Evolutionary conservation across 2,113 vertebrate species (phyloP).

Genomic region (Reinhardtius hippoglossoides): DNA sequence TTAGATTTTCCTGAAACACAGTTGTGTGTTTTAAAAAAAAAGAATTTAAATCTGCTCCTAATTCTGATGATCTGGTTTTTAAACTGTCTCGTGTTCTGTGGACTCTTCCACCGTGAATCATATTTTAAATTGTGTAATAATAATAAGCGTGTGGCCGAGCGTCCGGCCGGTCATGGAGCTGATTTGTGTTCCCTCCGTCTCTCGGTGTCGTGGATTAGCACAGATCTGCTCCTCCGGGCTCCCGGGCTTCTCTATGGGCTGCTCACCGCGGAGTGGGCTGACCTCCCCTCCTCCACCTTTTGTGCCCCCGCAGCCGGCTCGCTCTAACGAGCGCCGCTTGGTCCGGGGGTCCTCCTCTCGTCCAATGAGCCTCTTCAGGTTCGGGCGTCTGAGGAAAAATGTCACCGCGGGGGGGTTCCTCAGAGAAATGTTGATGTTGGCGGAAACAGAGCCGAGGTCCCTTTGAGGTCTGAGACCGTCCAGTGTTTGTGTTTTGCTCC

Average conservation of each 20-base stretch:
- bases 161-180: slow-evolving; percentile 56
- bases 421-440: not conserved
- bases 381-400: not conserved
- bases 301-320: slow-evolving; percentile 49
- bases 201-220: slow-evolving; percentile 63
- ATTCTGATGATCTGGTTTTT: too few species aligned
- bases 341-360: slow-evolving; percentile 33
- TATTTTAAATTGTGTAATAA: too few species aligned
- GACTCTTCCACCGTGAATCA: too few species aligned
- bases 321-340: slow-evolving; percentile 48
- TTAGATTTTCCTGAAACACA: too few species aligned
- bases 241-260: slow-evolving; percentile 63
- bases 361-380: slow-evolving; percentile 20
- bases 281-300: slow-evolving; percentile 68
- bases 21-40: too few species aligned
- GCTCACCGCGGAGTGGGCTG: slow-evolving; percentile 32
- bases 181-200: slow-evolving; percentile 39
- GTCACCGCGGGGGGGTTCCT: slow-evolving; percentile 44
- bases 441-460: slow-evolving; percentile 10
- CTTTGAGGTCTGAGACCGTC: not conserved
- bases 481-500: not conserved
- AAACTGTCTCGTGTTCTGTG: too few species aligned
- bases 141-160: too few species aligned
- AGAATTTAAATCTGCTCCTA: too few species aligned
- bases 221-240: slow-evolving; percentile 73